phyloP scores from a whole-genome alignment of 2,888 invertebrate genomes.

The Drosophila sordidapex region DNA sequence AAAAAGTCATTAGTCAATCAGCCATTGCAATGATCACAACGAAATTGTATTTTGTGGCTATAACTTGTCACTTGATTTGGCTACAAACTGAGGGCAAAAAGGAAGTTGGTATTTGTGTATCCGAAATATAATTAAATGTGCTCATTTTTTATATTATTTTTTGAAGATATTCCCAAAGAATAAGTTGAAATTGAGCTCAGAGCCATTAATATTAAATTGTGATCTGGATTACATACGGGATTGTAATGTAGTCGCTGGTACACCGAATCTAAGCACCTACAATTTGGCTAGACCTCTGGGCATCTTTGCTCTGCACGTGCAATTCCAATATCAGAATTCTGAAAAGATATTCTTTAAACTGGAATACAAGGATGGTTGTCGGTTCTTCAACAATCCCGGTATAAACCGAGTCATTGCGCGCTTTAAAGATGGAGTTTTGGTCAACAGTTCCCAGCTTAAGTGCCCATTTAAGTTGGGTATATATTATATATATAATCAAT shows the following conservation, averaged over 20 bases:
- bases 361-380: background rate
- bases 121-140: background rate
- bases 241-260: slow-evolving; percentile 4
- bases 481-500: slow-evolving; percentile 3
- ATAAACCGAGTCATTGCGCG: background rate
- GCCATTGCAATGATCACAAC: slow-evolving; percentile 25
- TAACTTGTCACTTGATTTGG: slow-evolving; percentile 19
- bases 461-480: background rate
- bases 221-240: slow-evolving; percentile 21
- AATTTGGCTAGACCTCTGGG: slow-evolving; percentile 2
- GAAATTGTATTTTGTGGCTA: slow-evolving; percentile 5
- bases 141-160: background rate
- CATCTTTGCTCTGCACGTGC: slow-evolving; percentile 7
- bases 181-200: slow-evolving; percentile 10
- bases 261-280: background rate
- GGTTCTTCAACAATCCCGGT: background rate
- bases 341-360: background rate
- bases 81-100: slow-evolving; percentile 6
- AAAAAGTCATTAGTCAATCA: slow-evolving; percentile 10
- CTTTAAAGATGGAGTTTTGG: background rate
- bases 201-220: slow-evolving; percentile 17
- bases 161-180: background rate
- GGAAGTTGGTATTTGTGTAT: slow-evolving; percentile 22
- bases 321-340: background rate
- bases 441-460: background rate